A percentile compares a stretch with the other conserved stretches of the same genome.
phyloP scores from a whole-genome alignment of 2,888 invertebrate genomes.

The Cryptocephalus primarius region DNA sequence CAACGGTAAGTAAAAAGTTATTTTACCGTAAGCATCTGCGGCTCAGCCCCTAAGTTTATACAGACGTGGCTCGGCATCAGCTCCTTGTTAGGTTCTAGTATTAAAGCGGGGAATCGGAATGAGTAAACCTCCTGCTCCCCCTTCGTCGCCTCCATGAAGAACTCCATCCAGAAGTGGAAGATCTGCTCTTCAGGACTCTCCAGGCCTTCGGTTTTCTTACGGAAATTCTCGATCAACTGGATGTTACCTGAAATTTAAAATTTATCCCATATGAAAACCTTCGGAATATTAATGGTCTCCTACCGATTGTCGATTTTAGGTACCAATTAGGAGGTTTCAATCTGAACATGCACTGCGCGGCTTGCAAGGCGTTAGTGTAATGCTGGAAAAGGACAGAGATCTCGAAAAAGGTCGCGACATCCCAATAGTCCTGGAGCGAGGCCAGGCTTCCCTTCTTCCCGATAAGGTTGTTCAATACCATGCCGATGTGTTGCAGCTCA shows the following conservation, averaged over 20 bases:
- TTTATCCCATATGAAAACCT: not conserved
- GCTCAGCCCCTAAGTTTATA: slow-evolving; percentile 88
- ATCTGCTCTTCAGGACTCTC: slow-evolving; percentile 68
- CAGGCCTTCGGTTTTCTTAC: slow-evolving; percentile 68
- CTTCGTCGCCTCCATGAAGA: slow-evolving; percentile 90
- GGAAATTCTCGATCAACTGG: slow-evolving; percentile 78
- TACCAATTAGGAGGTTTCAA: slow-evolving; percentile 89
- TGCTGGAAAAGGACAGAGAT: slow-evolving; percentile 96
- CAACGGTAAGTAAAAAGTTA: not conserved
- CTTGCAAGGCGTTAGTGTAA: slow-evolving; percentile 92
- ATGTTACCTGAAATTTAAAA: slow-evolving; percentile 20
- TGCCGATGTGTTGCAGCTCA: slow-evolving; percentile 84
- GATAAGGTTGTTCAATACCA: slow-evolving; percentile 92
- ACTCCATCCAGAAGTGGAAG: slow-evolving; percentile 98
- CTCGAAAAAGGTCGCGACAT: slow-evolving; percentile 97
- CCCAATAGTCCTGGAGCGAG: slow-evolving; percentile 95
- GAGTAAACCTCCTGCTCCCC: slow-evolving; percentile 59
- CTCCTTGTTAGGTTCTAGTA: slow-evolving; percentile 85
- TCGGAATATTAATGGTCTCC: slow-evolving; percentile 5
- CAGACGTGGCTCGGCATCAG: slow-evolving; percentile 94
- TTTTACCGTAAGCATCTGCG: slow-evolving; percentile 80
- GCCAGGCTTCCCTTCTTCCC: slow-evolving; percentile 94
- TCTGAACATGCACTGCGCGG: slow-evolving; percentile 76
- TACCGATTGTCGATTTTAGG: slow-evolving; percentile 60
- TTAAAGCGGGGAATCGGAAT: slow-evolving; percentile 83